Evolutionary conservation across 2,797 vertebrate species (phyloP), one percentile per base, ranked within the genome.

Genomic region (Acomys russatus): DNA sequence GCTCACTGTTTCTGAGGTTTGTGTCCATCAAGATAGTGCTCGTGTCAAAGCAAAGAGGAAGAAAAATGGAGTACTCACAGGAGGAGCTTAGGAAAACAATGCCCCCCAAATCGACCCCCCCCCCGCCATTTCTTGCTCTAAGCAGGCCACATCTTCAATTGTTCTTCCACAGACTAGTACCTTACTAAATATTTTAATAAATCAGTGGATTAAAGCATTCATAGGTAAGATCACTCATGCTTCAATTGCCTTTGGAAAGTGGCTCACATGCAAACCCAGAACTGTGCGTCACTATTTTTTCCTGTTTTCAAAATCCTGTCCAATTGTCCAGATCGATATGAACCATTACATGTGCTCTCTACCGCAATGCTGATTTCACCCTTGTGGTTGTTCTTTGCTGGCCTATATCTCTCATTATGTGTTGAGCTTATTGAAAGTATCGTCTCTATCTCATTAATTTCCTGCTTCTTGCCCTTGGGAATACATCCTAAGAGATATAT

Each of bases 361-460:
- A n/a, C 3, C 15, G 38, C 30, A 1, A 3, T 12, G 7, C 1
- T 51, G 17, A 35, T 25, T 6, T n/a, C 8, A n/a, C 9, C 44
- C 18, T 22, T 18, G 8, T 10, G 5, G 33, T 38, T 63, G 12
- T 0, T 82, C 38, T 79, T 82, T n/a, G 30, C 25, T 91, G 15
- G 5, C 8, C 49, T 70, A 10, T 35, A 1, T 66, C 20, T 90
- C 38, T 23, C 12, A 35, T 44, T 74, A 28, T 6, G 14, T 8
- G 9, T 51, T 49, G 4, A 70, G 1, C 3, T 77, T 54, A 88
- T 6, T 70, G 68, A 91, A 91, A 35, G 23, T 9, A 63, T 1
- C 35, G 30, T 61, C 5, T 92, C 17, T 59, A 33, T 90, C 80
- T 79, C 51, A 76, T n/a, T 14, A 88, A 61, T 44, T 59, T 74